phyloP scores from a whole-genome alignment of 2,888 invertebrate species.

The Eudasyphora cyanicolor region DNA sequence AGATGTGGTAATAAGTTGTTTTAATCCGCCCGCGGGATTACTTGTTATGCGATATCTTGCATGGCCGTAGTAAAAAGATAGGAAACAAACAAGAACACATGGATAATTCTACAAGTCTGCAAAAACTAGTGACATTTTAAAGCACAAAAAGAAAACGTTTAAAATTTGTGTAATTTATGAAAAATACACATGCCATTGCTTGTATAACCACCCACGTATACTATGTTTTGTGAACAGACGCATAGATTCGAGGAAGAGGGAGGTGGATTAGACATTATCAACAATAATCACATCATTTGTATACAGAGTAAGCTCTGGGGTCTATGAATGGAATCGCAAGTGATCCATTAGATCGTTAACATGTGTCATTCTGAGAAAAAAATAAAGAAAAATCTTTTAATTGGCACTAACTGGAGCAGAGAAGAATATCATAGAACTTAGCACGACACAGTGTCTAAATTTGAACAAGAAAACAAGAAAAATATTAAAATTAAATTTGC shows the following conservation, averaged over 20 bases:
- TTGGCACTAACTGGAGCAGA: too few species aligned
- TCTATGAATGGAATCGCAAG: background rate
- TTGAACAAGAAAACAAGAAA: too few species aligned
- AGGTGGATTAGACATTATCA: background rate
- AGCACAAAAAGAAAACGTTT: background rate
- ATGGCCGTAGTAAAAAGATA: background rate
- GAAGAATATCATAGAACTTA: too few species aligned
- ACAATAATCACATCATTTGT: background rate
- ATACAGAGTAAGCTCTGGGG: background rate
- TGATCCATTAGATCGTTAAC: background rate
- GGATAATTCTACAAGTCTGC: background rate
- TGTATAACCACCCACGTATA: background rate
- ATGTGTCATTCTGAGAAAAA: background rate
- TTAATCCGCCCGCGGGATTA: slow-evolving; percentile 32
- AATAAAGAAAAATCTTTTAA: too few species aligned
- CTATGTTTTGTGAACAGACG: too few species aligned
- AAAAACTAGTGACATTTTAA: background rate
- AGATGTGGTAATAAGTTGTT: slow-evolving; percentile 25
- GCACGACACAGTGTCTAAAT: too few species aligned
- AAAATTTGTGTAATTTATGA: background rate
- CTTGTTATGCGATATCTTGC: background rate
- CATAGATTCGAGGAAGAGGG: background rate
- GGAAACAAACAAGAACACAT: background rate
- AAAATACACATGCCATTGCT: background rate
- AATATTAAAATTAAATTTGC: too few species aligned